Evolutionary conservation across 2,113 vertebrate species (phyloP), one percentile per base, ranked within the genome.

Genomic region (Sinocyclocheilus anophthalmus): DNA sequence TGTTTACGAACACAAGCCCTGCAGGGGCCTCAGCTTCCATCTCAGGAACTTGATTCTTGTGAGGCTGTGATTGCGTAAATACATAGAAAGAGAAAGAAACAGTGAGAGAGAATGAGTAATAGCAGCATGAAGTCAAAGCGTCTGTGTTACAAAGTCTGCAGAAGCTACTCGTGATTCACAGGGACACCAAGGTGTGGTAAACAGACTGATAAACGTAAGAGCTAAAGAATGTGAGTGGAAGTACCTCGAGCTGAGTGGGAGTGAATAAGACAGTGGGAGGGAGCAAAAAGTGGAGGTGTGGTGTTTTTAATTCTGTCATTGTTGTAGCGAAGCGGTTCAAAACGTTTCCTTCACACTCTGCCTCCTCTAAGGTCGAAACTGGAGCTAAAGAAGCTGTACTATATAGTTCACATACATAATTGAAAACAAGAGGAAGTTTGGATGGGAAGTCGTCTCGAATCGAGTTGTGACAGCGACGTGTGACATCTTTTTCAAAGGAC

Each of bases 131-230:
- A 67, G 61, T 12, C n/a, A 65, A 12, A 63, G 22, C 77, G 5
- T 14, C 33, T 24, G 11, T 48, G 39, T 24, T n/a, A 79, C 77
- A 79, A 79, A 79, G 37, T 81, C 78, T 65, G 22, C n/a, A 5
- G 39, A 5, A 18, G 37, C 39, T 24, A n/a, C 30, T 76, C 39
- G 22, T 79, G 84, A 55, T 24, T 85, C 33, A 84, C 33, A 30
- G 50, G 37, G 4, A 20, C 73, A 73, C 73, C 82, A 45, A 84
- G 69, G 82, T 59, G 50, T 42, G 82, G 82, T 59, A 20, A 37
- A 81, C 48, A 72, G 67, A 59, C 48, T 1, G 50, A 73, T 73
- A 73, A 84, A 55, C 18, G 69, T 59, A 48, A 67, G 63, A 18
- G 18, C 26, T 70, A 10, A 83, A 70, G 81, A 83, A 83, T 83